phyloP scores from a whole-genome alignment of 2,113 vertebrate species.

The Coracopsis vasa region DNA sequence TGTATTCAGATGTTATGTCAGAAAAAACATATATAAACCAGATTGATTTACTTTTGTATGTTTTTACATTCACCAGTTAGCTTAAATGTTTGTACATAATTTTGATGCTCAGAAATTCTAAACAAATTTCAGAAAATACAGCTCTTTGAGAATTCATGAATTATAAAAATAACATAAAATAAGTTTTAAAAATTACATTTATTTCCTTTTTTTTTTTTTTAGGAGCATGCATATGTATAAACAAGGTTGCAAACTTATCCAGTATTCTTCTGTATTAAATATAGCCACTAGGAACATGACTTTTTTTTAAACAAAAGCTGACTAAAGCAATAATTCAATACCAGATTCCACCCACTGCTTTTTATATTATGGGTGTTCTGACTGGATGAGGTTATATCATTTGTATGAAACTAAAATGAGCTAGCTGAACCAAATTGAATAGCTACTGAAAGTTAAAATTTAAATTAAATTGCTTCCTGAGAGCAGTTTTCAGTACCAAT shows the following conservation, averaged over 20 bases:
- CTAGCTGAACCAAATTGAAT: neutral
- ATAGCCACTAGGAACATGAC: accelerated
- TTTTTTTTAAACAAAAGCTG: neutral
- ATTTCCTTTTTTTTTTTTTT: neutral
- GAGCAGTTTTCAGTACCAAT: neutral
- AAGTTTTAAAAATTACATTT: neutral
- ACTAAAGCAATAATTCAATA: neutral
- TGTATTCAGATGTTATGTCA: neutral
- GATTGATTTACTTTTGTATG: neutral
- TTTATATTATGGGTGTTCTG: neutral
- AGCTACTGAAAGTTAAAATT: slow-evolving; percentile 32
- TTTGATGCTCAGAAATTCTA: neutral
- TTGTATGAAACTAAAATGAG: neutral
- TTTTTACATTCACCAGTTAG: neutral
- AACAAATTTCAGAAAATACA: neutral
- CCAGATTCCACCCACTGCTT: neutral
- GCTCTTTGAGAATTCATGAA: neutral
- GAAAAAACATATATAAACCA: neutral
- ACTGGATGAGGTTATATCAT: neutral
- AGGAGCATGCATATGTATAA: neutral
- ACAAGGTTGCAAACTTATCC: neutral
- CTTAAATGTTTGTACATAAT: neutral
- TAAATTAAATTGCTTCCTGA: slow-evolving; percentile 31
- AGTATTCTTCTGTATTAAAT: neutral
- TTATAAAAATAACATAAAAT: neutral